These are phyloP conservation scores for Anaspis maculata DNA, from an alignment of 2,888 invertebrate species.

Conservation along the genomic window DNA sequence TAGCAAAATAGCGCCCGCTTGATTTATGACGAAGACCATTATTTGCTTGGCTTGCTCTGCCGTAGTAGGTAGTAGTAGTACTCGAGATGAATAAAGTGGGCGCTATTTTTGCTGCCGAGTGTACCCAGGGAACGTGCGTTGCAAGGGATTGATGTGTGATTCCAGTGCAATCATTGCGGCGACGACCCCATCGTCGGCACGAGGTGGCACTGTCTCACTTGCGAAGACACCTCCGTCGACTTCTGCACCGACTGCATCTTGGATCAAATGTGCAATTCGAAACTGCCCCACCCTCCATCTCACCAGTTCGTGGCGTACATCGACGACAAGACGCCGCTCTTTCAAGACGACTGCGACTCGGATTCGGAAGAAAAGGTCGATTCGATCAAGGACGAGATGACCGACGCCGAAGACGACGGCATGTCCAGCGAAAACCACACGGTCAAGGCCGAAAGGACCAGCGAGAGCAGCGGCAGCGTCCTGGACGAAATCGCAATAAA, in stretches of 20 bases:
- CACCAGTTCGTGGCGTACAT: slow-evolving; percentile 39
- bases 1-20: no score
- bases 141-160: no score
- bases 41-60: no score
- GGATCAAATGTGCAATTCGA: slow-evolving; percentile 46
- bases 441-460: no score
- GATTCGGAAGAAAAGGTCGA: slow-evolving; percentile 12
- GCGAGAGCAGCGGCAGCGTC: no score
- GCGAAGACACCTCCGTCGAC: slow-evolving; percentile 48
- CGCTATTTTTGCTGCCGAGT: no score
- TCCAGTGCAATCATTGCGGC: slow-evolving; percentile 56
- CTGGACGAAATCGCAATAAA: no score
- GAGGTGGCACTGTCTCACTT: slow-evolving; percentile 64
- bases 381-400: slow-evolving; percentile 5
- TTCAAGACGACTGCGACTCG: slow-evolving; percentile 19
- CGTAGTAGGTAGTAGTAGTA: no score
- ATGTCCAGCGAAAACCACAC: no score
- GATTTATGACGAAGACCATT: no score
- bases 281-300: slow-evolving; percentile 34
- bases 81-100: no score
- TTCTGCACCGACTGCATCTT: slow-evolving; percentile 59
- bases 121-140: no score
- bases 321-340: background rate
- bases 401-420: slow-evolving; percentile 8
- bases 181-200: slow-evolving; percentile 56